Evolutionary conservation across 2,888 invertebrate species (phyloP), one percentile per base, ranked within the genome.

Genomic region (Apodemia duryi): DNA sequence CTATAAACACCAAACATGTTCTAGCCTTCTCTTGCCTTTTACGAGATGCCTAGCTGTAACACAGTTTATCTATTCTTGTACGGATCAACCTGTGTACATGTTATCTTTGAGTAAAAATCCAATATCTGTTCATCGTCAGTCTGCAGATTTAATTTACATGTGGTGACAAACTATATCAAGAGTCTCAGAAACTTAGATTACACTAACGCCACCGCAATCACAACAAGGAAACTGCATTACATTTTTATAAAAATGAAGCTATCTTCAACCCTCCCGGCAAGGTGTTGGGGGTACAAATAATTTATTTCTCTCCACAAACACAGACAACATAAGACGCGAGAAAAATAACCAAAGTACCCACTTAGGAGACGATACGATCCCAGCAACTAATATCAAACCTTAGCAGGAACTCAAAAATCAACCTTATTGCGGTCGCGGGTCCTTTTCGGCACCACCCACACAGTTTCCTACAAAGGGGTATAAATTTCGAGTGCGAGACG

Each of bases 171-270:
- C 61, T 66, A 52, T 63, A 66, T 61, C 63, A 61, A 63, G 63
- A 3, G 9, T 11, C 21, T 41, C 35, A n/a, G 32, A 63, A 67
- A 65, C 51, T 57, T 65, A 63, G 67, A 65, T 65, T 65, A 67
- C 69, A 60, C 62, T 52, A 66, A 65, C 65, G 65, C 64, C 61
- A 63, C 63, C 74, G 83, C 85, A 89, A 89, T 89, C 86, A 86
- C 81, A 84, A 84, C 85, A 84, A 83, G 82, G 76, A 83, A 87
- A 85, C 82, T 82, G 80, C 87, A 88, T 88, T 90, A 89, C 83
- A 85, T 82, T 90, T 89, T 91, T 84, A 90, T 89, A 89, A 89
- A 90, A 89, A 90, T 90, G 88, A 89, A 83, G 87, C 88, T 84
- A 88, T 90, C 88, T 72, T 79, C 76, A 72, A 72, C 73, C 76